phyloP scores from a whole-genome alignment of 2,888 invertebrate species.

The Rhodophaea formosa region DNA sequence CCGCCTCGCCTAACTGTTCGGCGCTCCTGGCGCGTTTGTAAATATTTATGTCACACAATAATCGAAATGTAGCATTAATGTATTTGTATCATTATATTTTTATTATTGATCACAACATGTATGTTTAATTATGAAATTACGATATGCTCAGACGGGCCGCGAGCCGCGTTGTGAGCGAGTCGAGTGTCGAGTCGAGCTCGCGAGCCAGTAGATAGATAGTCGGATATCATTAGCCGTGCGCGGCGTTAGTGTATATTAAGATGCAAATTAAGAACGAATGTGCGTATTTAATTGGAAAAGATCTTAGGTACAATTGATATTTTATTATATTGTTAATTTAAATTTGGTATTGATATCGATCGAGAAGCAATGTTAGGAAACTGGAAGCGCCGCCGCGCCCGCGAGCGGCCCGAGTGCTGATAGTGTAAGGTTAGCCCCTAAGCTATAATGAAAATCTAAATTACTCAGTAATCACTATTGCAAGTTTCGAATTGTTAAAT shows the following conservation, averaged over 20 bases:
- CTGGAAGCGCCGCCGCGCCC: slow-evolving; percentile 57
- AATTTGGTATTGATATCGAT: slow-evolving; percentile 77
- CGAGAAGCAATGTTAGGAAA: slow-evolving; percentile 76
- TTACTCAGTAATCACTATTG: slow-evolving; percentile 79
- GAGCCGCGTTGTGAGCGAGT: slow-evolving; percentile 32
- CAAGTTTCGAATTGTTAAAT: slow-evolving; percentile 77
- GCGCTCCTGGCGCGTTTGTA: slow-evolving; percentile 77
- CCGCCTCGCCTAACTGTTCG: slow-evolving; percentile 67
- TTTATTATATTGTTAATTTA: slow-evolving; percentile 81
- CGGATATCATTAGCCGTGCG: slow-evolving; percentile 45
- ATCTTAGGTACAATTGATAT: slow-evolving; percentile 81
- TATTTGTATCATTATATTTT: slow-evolving; percentile 81
- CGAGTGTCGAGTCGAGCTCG: slow-evolving; percentile 24
- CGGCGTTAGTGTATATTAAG: slow-evolving; percentile 63
- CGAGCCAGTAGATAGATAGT: slow-evolving; percentile 52
- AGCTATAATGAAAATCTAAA: slow-evolving; percentile 77
- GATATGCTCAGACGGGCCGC: slow-evolving; percentile 48
- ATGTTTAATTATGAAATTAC: slow-evolving; percentile 67
- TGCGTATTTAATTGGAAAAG: slow-evolving; percentile 76
- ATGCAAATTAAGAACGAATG: slow-evolving; percentile 66
- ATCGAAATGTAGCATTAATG: slow-evolving; percentile 79
- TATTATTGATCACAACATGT: slow-evolving; percentile 79
- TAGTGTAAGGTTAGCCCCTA: slow-evolving; percentile 75
- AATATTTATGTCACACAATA: slow-evolving; percentile 81
- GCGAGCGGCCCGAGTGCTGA: slow-evolving; percentile 68